A percentile compares a stretch with the other conserved stretches of the same genome.
Evolutionary conservation across 2,113 vertebrate genomes (phyloP).

Genomic region (Dicaeum eximium): DNA sequence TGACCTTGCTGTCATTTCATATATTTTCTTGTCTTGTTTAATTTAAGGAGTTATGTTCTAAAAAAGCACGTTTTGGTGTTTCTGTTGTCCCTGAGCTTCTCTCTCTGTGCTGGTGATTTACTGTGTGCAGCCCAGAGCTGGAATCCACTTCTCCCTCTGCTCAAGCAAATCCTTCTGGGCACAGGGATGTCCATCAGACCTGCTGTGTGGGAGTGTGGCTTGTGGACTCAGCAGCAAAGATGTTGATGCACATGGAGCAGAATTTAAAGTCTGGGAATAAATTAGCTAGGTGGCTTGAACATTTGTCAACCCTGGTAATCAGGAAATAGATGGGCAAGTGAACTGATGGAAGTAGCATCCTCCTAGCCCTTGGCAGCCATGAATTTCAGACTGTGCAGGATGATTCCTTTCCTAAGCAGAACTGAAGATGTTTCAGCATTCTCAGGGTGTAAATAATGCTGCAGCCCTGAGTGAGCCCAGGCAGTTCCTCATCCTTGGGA

Average conservation of each 20-base stretch:
- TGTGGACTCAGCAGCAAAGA: background rate
- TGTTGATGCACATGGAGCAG: background rate
- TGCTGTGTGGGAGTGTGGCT: background rate
- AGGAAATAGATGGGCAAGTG: background rate
- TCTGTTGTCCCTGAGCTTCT: background rate
- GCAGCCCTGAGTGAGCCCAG: background rate
- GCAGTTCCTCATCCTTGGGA: background rate
- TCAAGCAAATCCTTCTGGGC: background rate
- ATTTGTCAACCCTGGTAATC: background rate
- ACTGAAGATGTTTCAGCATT: background rate
- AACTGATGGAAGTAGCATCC: background rate
- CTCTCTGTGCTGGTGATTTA: background rate
- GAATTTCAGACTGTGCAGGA: background rate
- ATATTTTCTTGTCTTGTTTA: background rate
- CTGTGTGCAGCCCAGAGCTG: background rate
- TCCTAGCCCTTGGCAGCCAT: background rate
- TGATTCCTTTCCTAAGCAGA: background rate
- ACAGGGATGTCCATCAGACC: background rate
- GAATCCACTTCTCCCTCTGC: background rate
- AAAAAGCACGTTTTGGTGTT: background rate
- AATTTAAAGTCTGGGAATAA: background rate
- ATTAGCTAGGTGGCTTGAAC: background rate
- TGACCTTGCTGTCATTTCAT: background rate
- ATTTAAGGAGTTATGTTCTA: background rate
- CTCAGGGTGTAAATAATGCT: background rate